Percentiles rank a stretch among this genome's conserved stretches.
phyloP scores from a whole-genome alignment of 2,797 vertebrate genomes.

The Microchirus variegatus region DNA sequence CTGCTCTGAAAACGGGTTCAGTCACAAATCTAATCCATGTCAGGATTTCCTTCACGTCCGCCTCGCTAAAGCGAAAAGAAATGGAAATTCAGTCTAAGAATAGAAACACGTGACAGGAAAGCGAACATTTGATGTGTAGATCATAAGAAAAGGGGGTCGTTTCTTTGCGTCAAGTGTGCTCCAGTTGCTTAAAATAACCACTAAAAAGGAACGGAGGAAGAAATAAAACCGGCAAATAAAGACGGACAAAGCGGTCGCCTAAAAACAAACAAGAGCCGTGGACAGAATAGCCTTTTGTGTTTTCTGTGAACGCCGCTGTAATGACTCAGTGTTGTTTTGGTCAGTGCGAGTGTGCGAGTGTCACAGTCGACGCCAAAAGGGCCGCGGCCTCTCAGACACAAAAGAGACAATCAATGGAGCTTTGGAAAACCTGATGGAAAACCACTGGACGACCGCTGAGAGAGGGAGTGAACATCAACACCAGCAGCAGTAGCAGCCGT shows the following conservation, averaged over 20 bases:
- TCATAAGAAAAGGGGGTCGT: conserved; percentile 7
- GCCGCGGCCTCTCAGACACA: conserved; percentile 58
- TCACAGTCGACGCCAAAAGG: conserved; percentile 54
- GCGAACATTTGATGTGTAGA: conserved; percentile 37
- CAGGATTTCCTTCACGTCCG: conserved; percentile 37
- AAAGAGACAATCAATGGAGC: conserved; percentile 74
- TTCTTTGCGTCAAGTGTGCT: conserved; percentile 4
- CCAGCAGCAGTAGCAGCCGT: conserved; percentile 14
- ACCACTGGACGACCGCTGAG: conserved; percentile 56
- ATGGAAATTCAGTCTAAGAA: conserved; percentile 18
- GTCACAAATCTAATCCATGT: conserved; percentile 8
- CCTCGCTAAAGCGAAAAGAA: neutral
- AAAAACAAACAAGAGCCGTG: conserved; percentile 55
- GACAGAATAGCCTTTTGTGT: conserved; percentile 62
- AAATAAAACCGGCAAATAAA: conserved; percentile 43
- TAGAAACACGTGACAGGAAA: conserved; percentile 22
- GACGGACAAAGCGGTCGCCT: conserved; percentile 45
- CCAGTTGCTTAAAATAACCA: conserved; percentile 65
- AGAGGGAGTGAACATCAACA: conserved; percentile 30
- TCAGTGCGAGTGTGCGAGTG: conserved; percentile 46
- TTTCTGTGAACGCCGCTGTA: conserved; percentile 40
- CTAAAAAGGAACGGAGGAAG: conserved; percentile 22
- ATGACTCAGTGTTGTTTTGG: conserved; percentile 71
- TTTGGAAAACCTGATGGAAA: conserved; percentile 82
- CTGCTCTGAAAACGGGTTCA: too few species aligned